Conservation (phyloP, 2,113 vertebrate genomes). For the Ailurus styani region DNA sequence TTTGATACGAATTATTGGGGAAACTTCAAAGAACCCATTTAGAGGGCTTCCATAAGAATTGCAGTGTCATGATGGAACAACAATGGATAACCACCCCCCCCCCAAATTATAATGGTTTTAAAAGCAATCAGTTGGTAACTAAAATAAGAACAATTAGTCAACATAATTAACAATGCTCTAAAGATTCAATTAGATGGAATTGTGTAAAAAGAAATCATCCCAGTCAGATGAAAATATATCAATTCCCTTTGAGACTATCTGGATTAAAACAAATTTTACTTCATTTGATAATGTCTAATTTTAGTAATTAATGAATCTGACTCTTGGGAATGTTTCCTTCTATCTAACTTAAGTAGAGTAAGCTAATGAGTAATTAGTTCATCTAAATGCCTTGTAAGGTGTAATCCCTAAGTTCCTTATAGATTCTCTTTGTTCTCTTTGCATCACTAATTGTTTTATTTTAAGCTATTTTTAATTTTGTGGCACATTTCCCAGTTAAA, state of each 20-base stretch:
- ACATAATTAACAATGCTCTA: slow-evolving; percentile 7
- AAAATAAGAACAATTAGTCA: not conserved
- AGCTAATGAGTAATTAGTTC: slow-evolving; percentile 56
- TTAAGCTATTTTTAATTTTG: slow-evolving; percentile 44
- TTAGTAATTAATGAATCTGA: slow-evolving; percentile 67
- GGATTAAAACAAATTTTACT: slow-evolving; percentile 60
- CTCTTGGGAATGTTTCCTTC: slow-evolving; percentile 44
- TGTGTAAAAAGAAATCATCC: not conserved
- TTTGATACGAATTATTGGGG: not conserved
- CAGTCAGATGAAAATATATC: not conserved
- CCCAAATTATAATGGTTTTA: not conserved
- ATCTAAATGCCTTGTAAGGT: slow-evolving; percentile 21
- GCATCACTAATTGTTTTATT: slow-evolving; percentile 22
- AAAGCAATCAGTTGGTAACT: not conserved
- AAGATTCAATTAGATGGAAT: not conserved
- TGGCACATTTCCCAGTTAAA: slow-evolving; percentile 16
- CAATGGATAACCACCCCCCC: no score
- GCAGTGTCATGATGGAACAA: not conserved
- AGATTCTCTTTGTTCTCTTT: not conserved
- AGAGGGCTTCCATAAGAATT: not conserved
- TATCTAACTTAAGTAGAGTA: slow-evolving; percentile 30
- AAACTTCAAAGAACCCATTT: not conserved
- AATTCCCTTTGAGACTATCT: slow-evolving; percentile 37
- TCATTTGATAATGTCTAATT: slow-evolving; percentile 62
- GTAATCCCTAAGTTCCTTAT: not conserved